These are phyloP conservation scores for Itoplectis maculator DNA, from an alignment of 2,888 invertebrate genomes.

Conservation along the genomic window DNA sequence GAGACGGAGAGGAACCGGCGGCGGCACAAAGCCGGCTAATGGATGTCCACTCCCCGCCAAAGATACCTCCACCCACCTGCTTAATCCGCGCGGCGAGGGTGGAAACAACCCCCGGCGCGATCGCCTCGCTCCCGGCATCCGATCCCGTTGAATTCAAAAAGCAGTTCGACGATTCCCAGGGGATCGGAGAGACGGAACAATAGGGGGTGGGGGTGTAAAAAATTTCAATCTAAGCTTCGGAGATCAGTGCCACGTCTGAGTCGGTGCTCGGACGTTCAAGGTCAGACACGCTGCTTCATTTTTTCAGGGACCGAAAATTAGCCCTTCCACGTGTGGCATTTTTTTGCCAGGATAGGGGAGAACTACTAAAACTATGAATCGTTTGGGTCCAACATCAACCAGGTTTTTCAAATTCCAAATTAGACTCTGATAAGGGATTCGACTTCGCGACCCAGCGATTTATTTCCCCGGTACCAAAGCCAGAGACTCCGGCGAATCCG, in stretches of 20 bases:
- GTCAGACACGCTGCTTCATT: not conserved
- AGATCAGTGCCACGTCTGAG: conserved; percentile 6
- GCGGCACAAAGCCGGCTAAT: conserved; percentile 83
- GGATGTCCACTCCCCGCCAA: conserved; percentile 83
- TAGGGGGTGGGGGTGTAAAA: conserved; percentile 26
- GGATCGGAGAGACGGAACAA: conserved; percentile 16
- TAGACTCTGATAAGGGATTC: not conserved
- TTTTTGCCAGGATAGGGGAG: too few relatives aligned
- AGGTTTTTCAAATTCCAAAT: not conserved
- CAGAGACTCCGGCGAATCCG: conserved; percentile 24
- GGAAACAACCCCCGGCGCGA: conserved; percentile 50
- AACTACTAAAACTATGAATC: too few relatives aligned
- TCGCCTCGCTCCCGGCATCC: not conserved
- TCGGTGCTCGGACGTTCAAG: not conserved
- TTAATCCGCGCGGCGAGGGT: conserved; percentile 69
- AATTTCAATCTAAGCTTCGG: conserved; percentile 13
- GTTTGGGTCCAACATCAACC: too few relatives aligned
- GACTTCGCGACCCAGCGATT: conserved; percentile 22
- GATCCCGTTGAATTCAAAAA: conserved; percentile 50
- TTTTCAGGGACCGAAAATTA: not conserved
- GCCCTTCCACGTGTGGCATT: too few relatives aligned
- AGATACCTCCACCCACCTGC: conserved; percentile 81
- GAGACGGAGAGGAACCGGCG: conserved; percentile 63
- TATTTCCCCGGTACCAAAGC: conserved; percentile 39
- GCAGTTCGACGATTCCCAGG: conserved; percentile 19